Percentiles rank a stretch among this genome's conserved stretches.
phyloP scores from a whole-genome alignment of 2,888 invertebrate genomes.

The Carterocephalus palaemon region DNA sequence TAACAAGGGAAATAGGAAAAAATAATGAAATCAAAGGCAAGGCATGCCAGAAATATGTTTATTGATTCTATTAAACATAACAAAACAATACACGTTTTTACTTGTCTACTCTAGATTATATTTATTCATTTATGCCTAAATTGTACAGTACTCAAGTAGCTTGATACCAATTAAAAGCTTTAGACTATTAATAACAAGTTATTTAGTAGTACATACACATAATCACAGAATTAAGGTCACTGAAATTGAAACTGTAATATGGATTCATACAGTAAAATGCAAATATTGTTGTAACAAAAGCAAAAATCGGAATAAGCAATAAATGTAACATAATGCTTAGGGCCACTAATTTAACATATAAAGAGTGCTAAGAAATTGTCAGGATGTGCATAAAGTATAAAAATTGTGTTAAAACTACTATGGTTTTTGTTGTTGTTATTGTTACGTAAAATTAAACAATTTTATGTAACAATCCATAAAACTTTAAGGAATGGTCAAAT shows the following conservation, averaged over 20 bases:
- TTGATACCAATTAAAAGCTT: slow-evolving; percentile 40
- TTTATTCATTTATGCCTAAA: slow-evolving; percentile 28
- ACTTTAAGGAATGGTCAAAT: neutral
- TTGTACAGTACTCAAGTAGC: slow-evolving; percentile 28
- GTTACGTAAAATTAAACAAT: too few relatives aligned
- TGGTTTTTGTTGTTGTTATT: too few relatives aligned
- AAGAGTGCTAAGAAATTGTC: neutral
- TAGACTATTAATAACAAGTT: slow-evolving; percentile 35
- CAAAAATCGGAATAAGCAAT: slow-evolving; percentile 12
- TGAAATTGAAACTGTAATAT: slow-evolving; percentile 16
- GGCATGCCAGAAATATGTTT: slow-evolving; percentile 48
- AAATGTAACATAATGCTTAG: slow-evolving; percentile 15
- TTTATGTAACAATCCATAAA: neutral
- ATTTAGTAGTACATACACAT: slow-evolving; percentile 31
- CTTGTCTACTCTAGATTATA: slow-evolving; percentile 34
- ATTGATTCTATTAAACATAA: slow-evolving; percentile 38
- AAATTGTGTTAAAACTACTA: too few relatives aligned
- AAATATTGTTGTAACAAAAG: slow-evolving; percentile 4
- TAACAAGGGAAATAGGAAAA: too few relatives aligned
- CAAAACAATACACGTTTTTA: slow-evolving; percentile 35
- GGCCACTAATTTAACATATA: slow-evolving; percentile 1
- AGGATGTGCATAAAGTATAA: neutral
- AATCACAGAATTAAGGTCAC: slow-evolving; percentile 33
- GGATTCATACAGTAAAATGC: neutral
- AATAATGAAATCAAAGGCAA: slow-evolving; percentile 2